phyloP scores from a whole-genome alignment of 2,888 invertebrate genomes.

The Synergus itoensis region DNA sequence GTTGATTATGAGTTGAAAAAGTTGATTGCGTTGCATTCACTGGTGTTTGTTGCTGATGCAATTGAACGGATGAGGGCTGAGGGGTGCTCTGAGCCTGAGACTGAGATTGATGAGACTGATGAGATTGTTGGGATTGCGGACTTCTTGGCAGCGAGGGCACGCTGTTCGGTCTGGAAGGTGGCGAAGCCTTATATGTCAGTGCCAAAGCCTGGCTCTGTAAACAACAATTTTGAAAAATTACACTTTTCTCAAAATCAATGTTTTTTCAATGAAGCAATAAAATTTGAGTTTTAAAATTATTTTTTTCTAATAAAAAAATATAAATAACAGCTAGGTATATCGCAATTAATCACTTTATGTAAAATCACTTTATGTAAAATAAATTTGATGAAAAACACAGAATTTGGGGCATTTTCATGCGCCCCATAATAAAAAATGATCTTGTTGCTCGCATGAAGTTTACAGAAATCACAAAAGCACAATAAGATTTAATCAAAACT shows the following conservation, averaged over 20 bases:
- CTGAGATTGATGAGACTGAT: constrained; percentile 68
- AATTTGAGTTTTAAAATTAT: not conserved
- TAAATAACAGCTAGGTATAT: not conserved
- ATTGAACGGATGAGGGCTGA: constrained; percentile 78
- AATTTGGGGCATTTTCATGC: no score
- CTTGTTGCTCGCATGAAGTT: not conserved
- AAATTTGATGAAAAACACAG: no score
- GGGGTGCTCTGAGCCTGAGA: constrained; percentile 71
- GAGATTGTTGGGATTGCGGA: constrained; percentile 71
- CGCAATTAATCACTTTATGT: no score
- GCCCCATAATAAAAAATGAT: not conserved
- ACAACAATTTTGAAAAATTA: constrained; percentile 38
- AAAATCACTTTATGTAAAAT: no score
- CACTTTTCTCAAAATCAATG: not conserved
- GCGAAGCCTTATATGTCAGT: constrained; percentile 81
- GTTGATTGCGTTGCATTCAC: constrained; percentile 61
- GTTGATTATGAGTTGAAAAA: constrained; percentile 72
- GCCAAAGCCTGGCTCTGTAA: constrained; percentile 85
- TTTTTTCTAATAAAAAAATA: not conserved
- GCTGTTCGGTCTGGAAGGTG: constrained; percentile 77
- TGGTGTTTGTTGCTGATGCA: constrained; percentile 55
- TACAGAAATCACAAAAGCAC: not conserved
- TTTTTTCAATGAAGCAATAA: not conserved
- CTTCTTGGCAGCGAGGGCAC: constrained; percentile 74
- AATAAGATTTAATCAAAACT: constrained; percentile 19